Evolutionary conservation across 2,888 invertebrate species (phyloP).

Genomic region (Dynastes grantii): DNA sequence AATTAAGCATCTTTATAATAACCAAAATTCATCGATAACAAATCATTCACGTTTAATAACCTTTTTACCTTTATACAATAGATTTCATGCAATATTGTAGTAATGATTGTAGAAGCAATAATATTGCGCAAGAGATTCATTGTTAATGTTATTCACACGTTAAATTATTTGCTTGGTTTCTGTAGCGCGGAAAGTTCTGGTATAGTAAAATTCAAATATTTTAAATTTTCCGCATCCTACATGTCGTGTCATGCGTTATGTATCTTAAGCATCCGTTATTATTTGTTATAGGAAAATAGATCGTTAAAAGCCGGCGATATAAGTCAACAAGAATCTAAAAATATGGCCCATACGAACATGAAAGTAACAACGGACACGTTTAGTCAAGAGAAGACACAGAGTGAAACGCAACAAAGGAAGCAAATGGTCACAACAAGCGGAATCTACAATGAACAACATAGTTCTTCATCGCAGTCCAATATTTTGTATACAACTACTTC

Average conservation of each 20-base stretch:
- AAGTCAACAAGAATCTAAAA: slow-evolving; percentile 89
- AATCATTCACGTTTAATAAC: no score
- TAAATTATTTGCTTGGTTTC: no score
- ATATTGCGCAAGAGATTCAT: no score
- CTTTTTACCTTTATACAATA: no score
- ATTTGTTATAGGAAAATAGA: slow-evolving; percentile 82
- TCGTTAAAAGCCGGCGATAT: slow-evolving; percentile 88
- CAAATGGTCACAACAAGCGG: slow-evolving; percentile 87
- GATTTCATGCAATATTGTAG: no score
- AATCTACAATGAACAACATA: slow-evolving; percentile 81
- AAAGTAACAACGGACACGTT: slow-evolving; percentile 90
- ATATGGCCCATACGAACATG: slow-evolving; percentile 87
- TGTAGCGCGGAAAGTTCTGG: no score
- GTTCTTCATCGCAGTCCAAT: slow-evolving; percentile 82
- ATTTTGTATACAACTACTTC: slow-evolving; percentile 86
- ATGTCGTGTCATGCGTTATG: background rate
- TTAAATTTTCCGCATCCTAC: no score
- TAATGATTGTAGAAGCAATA: no score
- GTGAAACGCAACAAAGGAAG: slow-evolving; percentile 80
- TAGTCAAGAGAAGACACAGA: slow-evolving; percentile 84
- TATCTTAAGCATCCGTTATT: background rate
- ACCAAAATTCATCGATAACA: no score
- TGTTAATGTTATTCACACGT: no score
- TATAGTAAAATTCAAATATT: no score
- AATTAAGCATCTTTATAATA: no score